Evolutionary conservation across 1,140 invertebrate species (phyloP), one percentile per base, ranked within the genome.

Genomic region (Lucilia sericata): DNA sequence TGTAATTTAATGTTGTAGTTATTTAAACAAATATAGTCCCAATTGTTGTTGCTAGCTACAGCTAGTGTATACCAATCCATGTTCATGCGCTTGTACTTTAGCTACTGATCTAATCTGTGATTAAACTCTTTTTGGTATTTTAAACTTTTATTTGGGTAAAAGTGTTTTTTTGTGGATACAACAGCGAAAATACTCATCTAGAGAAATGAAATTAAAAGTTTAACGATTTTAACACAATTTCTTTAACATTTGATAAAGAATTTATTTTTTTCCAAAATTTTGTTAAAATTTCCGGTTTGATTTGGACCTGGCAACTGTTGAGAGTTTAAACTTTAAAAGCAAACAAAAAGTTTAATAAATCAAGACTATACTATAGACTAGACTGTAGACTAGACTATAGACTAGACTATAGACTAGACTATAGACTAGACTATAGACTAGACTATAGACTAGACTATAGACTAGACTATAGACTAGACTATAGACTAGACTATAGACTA

Each of bases 181-280:
- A 9, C 13, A n/a, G 14, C 7, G 10, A 42, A 42, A 42, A 42
- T 17, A n/a, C 14, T 0, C 21, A 70, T 21, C n/a, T 25, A 70
- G 76, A 25, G 76, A 80, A 80, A 80, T 80, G 76, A 80, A 80
- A 80, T 80, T 80, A 80, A 51, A 80, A 80, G 76, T 80, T 80
- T 80, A 80, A 80, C 9, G 42, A 51, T 70, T 70, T 70, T 70
- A 70, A 70, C 65, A 70, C 65, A 70, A 21, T 70, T 70, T 70
- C 65, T 70, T 70, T 70, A 70, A 21, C 17, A 21, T 21, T 21
- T 8, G 19, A 70, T n/a, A n/a, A 21, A 70, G 60, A 70, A 21
- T 60, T 60, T 60, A 0, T 10, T 10, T 4, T 7, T 60, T 60
- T 14, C 1, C 14, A 17, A 2, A 60, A 10, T 55, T 55, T 55